A percentile compares a stretch with the other conserved stretches of the same genome.
These are phyloP conservation scores for Tetrapedia diversipes DNA, from an alignment of 2,888 invertebrate species.

Conservation along the genomic window DNA sequence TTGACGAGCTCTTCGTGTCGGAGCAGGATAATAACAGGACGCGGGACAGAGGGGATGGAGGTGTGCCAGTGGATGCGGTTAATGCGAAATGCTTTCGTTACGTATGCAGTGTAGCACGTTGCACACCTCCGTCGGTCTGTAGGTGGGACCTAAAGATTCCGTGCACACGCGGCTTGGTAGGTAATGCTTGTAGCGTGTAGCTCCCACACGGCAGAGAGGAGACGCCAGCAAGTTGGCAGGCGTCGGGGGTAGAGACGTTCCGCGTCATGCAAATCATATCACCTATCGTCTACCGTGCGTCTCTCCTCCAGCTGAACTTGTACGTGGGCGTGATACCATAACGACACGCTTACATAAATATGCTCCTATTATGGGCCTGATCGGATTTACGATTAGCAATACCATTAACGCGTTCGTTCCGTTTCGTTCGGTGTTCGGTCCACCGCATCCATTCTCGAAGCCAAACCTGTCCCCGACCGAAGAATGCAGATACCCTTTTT, in stretches of 20 bases:
- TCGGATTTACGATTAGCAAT: constrained; percentile 51
- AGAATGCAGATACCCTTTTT: not conserved
- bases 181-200: constrained; percentile 63
- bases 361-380: constrained; percentile 52
- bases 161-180: constrained; percentile 60
- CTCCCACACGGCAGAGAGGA: constrained; percentile 57
- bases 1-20: constrained; percentile 16
- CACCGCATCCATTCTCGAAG: constrained; percentile 6
- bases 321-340: constrained; percentile 66
- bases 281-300: constrained; percentile 68
- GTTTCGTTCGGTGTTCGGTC: constrained; percentile 1
- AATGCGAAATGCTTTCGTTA: constrained; percentile 72
- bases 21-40: constrained; percentile 49
- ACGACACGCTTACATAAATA: constrained; percentile 69
- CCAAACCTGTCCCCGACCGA: not conserved
- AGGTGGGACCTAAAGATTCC: constrained; percentile 62
- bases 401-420: constrained; percentile 39
- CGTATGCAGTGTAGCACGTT: constrained; percentile 75
- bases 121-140: constrained; percentile 62
- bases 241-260: constrained; percentile 70
- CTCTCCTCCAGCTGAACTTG: constrained; percentile 37
- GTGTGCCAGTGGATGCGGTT: constrained; percentile 64
- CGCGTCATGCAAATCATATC: constrained; percentile 80
- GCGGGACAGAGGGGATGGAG: constrained; percentile 27
- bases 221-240: constrained; percentile 64